Conservation (phyloP, 2,113 vertebrate species). For the Rhinopomastus cyanomelas region DNA sequence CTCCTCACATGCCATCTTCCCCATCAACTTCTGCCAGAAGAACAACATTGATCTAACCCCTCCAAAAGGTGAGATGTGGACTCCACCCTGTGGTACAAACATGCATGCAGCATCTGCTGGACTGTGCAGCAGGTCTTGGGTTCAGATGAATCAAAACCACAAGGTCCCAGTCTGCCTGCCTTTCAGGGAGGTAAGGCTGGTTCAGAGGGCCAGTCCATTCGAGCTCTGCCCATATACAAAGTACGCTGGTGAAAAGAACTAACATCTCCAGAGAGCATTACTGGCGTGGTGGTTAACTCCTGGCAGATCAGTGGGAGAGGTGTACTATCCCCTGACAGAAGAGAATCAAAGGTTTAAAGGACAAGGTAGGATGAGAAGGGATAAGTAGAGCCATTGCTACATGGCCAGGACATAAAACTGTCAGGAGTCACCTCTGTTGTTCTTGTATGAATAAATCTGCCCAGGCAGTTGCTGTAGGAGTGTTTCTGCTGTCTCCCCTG, state of each 20-base stretch:
- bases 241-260: not conserved
- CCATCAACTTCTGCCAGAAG: conserved; percentile 86
- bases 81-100: not conserved
- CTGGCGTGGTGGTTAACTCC: not conserved
- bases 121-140: not conserved
- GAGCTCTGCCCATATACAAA: not conserved
- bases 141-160: not conserved
- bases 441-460: not conserved
- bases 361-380: not conserved
- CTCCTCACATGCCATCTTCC: conserved; percentile 90
- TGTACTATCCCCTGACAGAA: not conserved
- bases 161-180: not conserved
- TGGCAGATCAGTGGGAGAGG: not conserved
- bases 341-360: not conserved
- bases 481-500: not conserved
- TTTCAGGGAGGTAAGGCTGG: not conserved
- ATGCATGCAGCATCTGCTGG: not conserved
- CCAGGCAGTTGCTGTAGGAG: not conserved
- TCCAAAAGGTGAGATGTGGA: conserved; percentile 80
- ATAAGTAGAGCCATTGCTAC: not conserved
- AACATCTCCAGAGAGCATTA: not conserved
- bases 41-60: conserved; percentile 85
- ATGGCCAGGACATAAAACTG: not conserved
- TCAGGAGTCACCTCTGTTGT: not conserved
- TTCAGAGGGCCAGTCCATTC: not conserved